Evolutionary conservation across 2,888 invertebrate genomes (phyloP), one percentile per base, ranked within the genome.

Genomic region (Arenicola marina): DNA sequence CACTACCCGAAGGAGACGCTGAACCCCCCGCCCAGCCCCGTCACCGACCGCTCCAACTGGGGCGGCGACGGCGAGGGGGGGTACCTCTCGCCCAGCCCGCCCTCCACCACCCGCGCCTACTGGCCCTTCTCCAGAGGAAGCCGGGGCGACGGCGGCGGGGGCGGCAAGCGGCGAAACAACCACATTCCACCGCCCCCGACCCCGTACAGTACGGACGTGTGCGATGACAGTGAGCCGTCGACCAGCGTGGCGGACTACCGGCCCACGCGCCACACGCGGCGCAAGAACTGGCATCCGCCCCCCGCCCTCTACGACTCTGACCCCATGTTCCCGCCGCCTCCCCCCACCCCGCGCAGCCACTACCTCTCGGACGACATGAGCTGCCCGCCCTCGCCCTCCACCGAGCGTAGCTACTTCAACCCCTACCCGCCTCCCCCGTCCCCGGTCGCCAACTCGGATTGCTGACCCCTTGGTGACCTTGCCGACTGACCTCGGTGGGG

Each of bases 161-260:
- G n/a, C n/a, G n/a, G n/a, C n/a, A 29, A 53, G 53, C 38, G 61
- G 26, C 67, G 71, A 58, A 76, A 73, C 56, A 71, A 91, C 81
- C 92, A 93, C 81, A 92, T 93, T 0, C 95, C 95, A 4, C 95
- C 95, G 31, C 95, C 95, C 15, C 79, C 80, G 21, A 95, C 95
- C 28, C 95, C 95, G 0, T 95, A 94, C 79, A 93, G 93, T 71
- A 95, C 95, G 38, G 95, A 95, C 73, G 92, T 95, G 70, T 95
- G 93, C 76, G 92, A 93, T 81, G 84, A 84, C 66, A 83, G 83
- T 71, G 83, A 84, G 70, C 80, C 83, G 7, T 4, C 53, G 11
- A n/a, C n/a, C n/a, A n/a, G n/a, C n/a, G n/a, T n/a, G n/a, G n/a
- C n/a, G n/a, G n/a, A n/a, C n/a, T n/a, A n/a, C n/a, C n/a, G n/a